Evolutionary conservation across 2,797 vertebrate species (phyloP).

Genomic region (Enteromius viviparus): DNA sequence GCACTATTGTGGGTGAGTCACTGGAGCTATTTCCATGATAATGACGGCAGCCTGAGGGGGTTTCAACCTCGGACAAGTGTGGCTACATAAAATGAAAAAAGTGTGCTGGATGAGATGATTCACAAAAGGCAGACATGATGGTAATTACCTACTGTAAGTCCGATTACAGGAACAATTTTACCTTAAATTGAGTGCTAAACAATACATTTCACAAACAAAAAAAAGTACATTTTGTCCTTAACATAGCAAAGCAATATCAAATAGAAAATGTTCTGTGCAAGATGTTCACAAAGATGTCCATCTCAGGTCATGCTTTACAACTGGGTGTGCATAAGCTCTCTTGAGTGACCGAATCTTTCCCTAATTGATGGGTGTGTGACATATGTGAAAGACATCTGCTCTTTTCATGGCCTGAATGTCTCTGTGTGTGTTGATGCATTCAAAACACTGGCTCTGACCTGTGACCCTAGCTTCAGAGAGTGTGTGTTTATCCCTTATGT

Average conservation of each 20-base stretch:
- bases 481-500: constrained; percentile 28
- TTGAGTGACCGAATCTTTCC: neutral
- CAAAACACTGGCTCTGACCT: constrained; percentile 21
- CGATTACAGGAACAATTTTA: neutral
- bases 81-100: neutral
- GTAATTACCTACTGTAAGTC: constrained; percentile 11
- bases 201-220: neutral
- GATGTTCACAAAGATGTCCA: constrained; percentile 1
- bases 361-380: constrained; percentile 44
- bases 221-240: neutral
- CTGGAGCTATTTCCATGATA: constrained; percentile 23
- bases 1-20: constrained; percentile 39
- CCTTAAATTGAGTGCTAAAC: neutral
- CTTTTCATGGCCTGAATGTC: constrained; percentile 25
- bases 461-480: constrained; percentile 21
- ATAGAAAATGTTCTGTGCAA: neutral
- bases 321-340: constrained; percentile 9
- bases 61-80: neutral
- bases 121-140: constrained; percentile 16
- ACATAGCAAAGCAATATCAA: neutral
- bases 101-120: constrained; percentile 6
- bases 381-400: constrained; percentile 47
- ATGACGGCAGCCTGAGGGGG: constrained; percentile 16
- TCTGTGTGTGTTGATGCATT: neutral
- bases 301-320: constrained; percentile 34